Percentiles rank a stretch among this genome's conserved stretches.
Evolutionary conservation across 2,113 vertebrate genomes (phyloP).

Genomic region (Amphiprion percula): DNA sequence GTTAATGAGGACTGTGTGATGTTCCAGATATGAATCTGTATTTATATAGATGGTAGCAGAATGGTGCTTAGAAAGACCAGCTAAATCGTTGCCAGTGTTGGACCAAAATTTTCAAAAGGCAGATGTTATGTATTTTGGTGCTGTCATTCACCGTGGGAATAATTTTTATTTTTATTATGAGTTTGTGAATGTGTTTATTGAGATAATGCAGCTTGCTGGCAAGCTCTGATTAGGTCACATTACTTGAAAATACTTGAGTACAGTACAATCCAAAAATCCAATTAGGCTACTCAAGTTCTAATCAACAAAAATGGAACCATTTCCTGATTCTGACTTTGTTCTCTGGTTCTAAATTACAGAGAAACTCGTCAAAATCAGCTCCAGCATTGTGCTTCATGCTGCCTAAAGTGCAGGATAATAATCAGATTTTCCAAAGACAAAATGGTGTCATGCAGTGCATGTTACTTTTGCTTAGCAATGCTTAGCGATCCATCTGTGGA

Average conservation of each 20-base stretch:
- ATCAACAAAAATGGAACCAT: background rate
- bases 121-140: conserved; percentile 20
- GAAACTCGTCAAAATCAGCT: background rate
- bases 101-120: background rate
- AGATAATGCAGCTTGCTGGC: conserved; percentile 70
- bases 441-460: background rate
- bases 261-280: conserved; percentile 8
- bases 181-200: background rate
- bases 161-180: background rate
- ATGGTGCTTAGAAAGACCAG: conserved; percentile 27
- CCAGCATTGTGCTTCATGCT: background rate
- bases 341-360: background rate
- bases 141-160: background rate
- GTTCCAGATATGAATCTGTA: conserved; percentile 16
- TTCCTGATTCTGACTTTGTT: background rate
- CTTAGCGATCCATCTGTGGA: background rate
- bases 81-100: too few species aligned
- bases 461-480: background rate
- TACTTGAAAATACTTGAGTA: conserved; percentile 25
- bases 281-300: background rate
- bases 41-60: conserved; percentile 6
- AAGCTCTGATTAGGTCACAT: conserved; percentile 53
- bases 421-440: background rate
- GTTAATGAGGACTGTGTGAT: background rate
- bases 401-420: background rate